Base-by-base conservation (phyloP, 2,113 vertebrate genomes). In the Sinocyclocheilus maitianheensis region DNA sequence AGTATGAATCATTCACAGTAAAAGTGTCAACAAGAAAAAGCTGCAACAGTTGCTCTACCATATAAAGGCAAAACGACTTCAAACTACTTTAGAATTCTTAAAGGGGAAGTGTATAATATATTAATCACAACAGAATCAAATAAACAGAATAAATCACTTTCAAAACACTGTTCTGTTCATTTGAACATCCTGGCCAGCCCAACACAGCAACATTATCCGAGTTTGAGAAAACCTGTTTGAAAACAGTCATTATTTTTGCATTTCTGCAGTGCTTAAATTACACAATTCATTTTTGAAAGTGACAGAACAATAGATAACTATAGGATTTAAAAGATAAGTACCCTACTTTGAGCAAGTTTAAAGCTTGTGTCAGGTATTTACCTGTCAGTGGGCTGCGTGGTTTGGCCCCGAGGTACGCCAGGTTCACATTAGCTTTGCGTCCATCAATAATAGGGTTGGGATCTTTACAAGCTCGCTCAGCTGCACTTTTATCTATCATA, bases 361-460 rank as follows among this genome's bases (percentile, higher is more conserved):
- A 30, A 18, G 16, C 26, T 26, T 30, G 18, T 51, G 43, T 72
- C 82, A 53, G 74, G 30, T 55, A 9, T 97, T 95, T 90, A 99
- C 98, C 95, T n/a, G 96, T 94, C 89, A 97, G 97, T 63, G 97
- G 93, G 92, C 95, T 97, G 90, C 98, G 94, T 0, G 98, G 97
- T 91, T 99, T 99, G 60, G 98, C 98, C 89, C 98, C 98, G 86
- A 99, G 91, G 89, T 99, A 99, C 0, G 98, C 97, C 90, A 99
- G 94, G 94, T 99, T 99, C 84, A 99, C 97, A 0, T 99, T 99
- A 14, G 98, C 97, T 93, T 98, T 99, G 77, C 98, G 96, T 90
- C 97, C 98, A 14, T 99, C 98, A 0, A 99, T 99, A 94, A 98
- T 98, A 89, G 98, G 98, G 86, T 99, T 99, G 0, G 97, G 93